These are phyloP conservation scores for Gopherus evgoodei DNA, from an alignment of 2,113 vertebrate species.

Conservation along the genomic window DNA sequence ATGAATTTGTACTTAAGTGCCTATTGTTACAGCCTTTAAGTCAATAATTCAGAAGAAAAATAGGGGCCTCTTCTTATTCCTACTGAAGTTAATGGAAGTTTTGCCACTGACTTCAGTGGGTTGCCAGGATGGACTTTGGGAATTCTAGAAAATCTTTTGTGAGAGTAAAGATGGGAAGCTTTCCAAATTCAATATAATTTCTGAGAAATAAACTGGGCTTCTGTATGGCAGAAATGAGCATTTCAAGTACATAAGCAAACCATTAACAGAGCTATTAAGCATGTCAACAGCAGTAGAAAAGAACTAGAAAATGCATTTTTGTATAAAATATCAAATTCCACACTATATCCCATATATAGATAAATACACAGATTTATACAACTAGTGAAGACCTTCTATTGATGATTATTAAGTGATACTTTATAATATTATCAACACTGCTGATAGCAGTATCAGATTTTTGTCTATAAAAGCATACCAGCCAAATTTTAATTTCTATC, in stretches of 20 bases:
- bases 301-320: conserved; percentile 48
- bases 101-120: background rate
- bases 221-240: conserved; percentile 76
- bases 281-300: conserved; percentile 72
- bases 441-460: background rate
- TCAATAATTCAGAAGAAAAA: background rate
- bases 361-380: conserved; percentile 71
- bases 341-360: conserved; percentile 52
- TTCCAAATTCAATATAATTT: conserved; percentile 24
- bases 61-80: background rate
- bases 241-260: conserved; percentile 75
- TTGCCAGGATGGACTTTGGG: background rate
- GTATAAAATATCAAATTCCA: conserved; percentile 67
- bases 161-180: conserved; percentile 2
- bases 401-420: conserved; percentile 48
- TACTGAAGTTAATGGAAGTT: background rate
- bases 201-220: conserved; percentile 53
- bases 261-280: conserved; percentile 58
- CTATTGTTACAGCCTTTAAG: background rate
- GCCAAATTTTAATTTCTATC: conserved; percentile 38
- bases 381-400: conserved; percentile 44
- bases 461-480: conserved; percentile 16
- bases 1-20: background rate
- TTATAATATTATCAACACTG: conserved; percentile 8
- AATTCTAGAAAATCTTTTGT: background rate